A percentile compares a stretch with the other conserved stretches of the same genome.
These are phyloP conservation scores for Spicauda simplicius DNA, from an alignment of 2,888 invertebrate species.

Conservation along the genomic window DNA sequence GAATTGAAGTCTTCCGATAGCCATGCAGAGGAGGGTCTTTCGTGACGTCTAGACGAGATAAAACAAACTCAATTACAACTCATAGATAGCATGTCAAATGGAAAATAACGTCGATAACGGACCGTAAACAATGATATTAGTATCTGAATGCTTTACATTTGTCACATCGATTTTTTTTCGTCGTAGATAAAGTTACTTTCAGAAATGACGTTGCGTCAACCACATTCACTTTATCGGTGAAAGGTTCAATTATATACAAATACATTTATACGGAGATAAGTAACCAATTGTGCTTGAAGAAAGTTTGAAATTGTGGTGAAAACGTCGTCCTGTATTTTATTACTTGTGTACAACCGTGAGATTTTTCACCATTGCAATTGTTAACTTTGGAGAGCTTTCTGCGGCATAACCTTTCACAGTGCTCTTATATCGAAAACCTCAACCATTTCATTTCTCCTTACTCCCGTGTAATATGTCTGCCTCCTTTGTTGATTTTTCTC, in stretches of 20 bases:
- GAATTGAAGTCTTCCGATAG: slow-evolving; percentile 20
- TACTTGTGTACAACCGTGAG: slow-evolving; percentile 22
- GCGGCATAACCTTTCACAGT: slow-evolving; percentile 3
- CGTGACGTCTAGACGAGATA: slow-evolving; percentile 11
- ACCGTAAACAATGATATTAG: slow-evolving; percentile 11
- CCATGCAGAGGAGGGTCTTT: not conserved
- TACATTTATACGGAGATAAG: slow-evolving; percentile 50
- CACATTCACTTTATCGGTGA: slow-evolving; percentile 68
- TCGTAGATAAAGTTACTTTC: slow-evolving; percentile 11
- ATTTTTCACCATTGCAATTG: slow-evolving; percentile 30
- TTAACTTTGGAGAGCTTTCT: slow-evolving; percentile 15
- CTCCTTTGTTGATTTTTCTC: not conserved
- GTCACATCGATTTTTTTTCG: slow-evolving; percentile 1
- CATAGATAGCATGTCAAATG: slow-evolving; percentile 6
- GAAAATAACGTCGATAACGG: slow-evolving; percentile 6
- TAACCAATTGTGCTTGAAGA: slow-evolving; percentile 43
- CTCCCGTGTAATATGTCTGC: slow-evolving; percentile 3
- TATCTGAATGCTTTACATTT: not conserved
- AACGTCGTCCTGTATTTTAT: slow-evolving; percentile 26
- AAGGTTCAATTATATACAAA: slow-evolving; percentile 58
- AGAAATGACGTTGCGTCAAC: slow-evolving; percentile 20
- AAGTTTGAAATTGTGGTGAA: slow-evolving; percentile 35
- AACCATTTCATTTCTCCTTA: slow-evolving; percentile 6
- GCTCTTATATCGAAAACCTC: not conserved
- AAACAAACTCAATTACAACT: not conserved